phyloP scores from a whole-genome alignment of 2,113 vertebrate species.

The Tetrao urogallus region DNA sequence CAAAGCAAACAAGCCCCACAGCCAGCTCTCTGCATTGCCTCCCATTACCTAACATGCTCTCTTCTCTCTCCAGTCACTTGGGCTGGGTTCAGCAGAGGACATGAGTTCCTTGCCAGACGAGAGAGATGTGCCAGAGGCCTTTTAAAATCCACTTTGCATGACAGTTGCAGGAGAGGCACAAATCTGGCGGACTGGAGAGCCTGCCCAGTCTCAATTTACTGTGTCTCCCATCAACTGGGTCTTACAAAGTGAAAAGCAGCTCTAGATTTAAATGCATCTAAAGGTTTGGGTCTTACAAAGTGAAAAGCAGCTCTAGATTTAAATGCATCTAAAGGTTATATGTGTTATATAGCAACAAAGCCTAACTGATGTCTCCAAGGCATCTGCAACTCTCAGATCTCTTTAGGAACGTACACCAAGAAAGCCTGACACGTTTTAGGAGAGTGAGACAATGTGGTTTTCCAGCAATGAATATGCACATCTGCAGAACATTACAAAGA shows the following conservation, averaged over 20 bases:
- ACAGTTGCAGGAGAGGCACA: background rate
- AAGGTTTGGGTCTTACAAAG: background rate
- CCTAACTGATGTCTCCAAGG: background rate
- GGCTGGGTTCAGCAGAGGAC: background rate
- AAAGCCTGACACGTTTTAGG: background rate
- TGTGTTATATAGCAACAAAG: background rate
- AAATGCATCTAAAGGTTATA: background rate
- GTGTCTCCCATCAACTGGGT: background rate
- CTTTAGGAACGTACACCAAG: background rate
- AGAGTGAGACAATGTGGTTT: slow-evolving; percentile 37
- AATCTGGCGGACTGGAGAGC: background rate
- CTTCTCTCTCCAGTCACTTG: background rate
- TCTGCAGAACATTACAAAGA: background rate
- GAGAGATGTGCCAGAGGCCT: background rate
- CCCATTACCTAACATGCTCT: background rate
- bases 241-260: background rate
- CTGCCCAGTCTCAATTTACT: background rate
- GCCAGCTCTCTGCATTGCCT: background rate
- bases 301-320: background rate
- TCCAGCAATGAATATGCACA: slow-evolving; percentile 8
- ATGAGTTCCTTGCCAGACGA: background rate
- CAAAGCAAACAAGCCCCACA: background rate
- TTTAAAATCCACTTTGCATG: background rate
- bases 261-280: background rate
- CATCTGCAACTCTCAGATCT: background rate